Evolutionary conservation across 2,113 vertebrate genomes (phyloP).

Genomic region (Chaetops frenatus): DNA sequence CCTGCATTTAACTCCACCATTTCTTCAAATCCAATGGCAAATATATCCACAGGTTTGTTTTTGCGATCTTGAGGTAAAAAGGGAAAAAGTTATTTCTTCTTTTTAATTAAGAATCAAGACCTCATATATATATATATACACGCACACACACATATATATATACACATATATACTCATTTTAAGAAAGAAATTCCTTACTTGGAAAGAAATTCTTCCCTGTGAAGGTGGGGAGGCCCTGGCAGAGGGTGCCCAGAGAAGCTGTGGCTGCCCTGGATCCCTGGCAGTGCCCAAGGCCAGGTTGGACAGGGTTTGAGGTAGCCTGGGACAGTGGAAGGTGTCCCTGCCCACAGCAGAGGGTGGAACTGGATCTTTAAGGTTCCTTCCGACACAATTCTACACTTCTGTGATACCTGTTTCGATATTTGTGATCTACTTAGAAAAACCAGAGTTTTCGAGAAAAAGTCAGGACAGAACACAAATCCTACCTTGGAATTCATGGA

Average conservation of each 20-base stretch:
- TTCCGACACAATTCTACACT: background rate
- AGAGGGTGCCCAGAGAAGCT: background rate
- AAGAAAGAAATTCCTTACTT: background rate
- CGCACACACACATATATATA: background rate
- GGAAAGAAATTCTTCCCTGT: background rate
- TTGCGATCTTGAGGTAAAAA: conserved; percentile 78
- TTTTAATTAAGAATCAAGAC: background rate
- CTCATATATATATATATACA: background rate
- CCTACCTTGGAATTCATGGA: conserved; percentile 91
- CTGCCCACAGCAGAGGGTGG: background rate
- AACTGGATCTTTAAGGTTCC: background rate
- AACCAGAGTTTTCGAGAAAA: background rate
- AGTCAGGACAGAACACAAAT: background rate
- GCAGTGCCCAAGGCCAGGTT: accelerated
- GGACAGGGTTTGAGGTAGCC: accelerated
- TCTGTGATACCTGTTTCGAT: background rate
- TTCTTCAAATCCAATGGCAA: conserved; percentile 99
- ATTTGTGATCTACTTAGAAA: background rate
- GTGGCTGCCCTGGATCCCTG: background rate
- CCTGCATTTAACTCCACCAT: conserved; percentile 99
- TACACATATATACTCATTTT: background rate
- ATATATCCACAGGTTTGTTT: conserved; percentile 89
- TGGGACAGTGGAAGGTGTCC: background rate
- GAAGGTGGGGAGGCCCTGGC: background rate
- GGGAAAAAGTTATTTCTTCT: background rate